Base-by-base conservation (phyloP, 2,113 vertebrate genomes). In the Anguilla japonica region DNA sequence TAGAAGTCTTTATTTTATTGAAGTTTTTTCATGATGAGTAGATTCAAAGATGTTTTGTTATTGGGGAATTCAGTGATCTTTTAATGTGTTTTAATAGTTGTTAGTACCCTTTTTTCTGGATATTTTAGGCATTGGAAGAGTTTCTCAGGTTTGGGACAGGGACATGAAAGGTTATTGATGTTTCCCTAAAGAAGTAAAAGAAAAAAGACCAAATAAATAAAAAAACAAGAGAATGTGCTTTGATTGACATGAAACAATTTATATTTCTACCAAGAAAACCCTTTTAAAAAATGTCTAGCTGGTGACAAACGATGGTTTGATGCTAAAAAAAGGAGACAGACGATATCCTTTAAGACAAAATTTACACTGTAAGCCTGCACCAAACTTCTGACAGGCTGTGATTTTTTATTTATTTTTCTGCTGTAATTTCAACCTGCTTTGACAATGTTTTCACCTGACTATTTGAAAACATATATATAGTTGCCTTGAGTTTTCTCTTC, bases 161-260 rank as follows among this genome's bases (percentile, higher is more conserved):
- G 39, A 84, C 39, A 39, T 29, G 4, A 67, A 2, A 85, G 67
- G 60, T 71, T 41, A 78, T 85, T 15, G 20, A 78, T 43, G 39
- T 50, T 75, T 29, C 13, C 41, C 39, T 41, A 39, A 41, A 41
- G 29, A 71, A 84, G 8, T 16, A 41, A 40, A 63, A 40, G 2
- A 84, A 43, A 39, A 84, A 71, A 63, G 56, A 63, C 15, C 56
- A 63, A 63, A 63, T 4, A 84, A 60, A 63, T 40, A 60, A 83
- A 83, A 39, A 41, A n/a, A 81, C 40, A 29, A 18, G 15, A 82
- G 29, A 53, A 41, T 50, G 41, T n/a, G 29, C 26, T 60, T 81
- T 86, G 75, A 85, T 67, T 41, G 84, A 84, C 79, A 63, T 81
- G 16, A 87, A 81, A 81, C 41, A 84, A 14, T 88, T 84, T 81